These are phyloP conservation scores for Argyrosomus regius DNA, from an alignment of 2,797 vertebrate genomes.

Conservation along the genomic window DNA sequence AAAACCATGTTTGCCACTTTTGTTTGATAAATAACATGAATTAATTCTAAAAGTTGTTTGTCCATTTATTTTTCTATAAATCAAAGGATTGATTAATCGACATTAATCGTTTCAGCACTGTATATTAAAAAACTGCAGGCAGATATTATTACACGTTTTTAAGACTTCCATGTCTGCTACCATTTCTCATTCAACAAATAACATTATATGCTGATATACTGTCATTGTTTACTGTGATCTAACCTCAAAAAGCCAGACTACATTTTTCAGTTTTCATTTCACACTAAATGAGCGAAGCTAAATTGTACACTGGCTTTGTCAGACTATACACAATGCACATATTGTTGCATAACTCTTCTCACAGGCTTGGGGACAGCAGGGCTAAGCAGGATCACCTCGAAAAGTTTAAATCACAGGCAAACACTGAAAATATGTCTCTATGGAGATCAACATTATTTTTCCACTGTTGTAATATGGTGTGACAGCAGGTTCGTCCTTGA, in stretches of 20 bases:
- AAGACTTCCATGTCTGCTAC: neutral
- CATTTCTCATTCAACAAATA: neutral
- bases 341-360: conserved; percentile 58
- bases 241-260: neutral
- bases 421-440: neutral
- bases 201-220: neutral
- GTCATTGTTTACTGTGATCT: conserved; percentile 2
- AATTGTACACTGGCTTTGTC: conserved; percentile 47
- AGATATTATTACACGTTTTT: neutral
- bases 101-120: neutral
- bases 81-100: neutral
- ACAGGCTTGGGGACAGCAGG: conserved; percentile 14
- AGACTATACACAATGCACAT: conserved; percentile 59
- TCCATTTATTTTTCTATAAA: neutral
- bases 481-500: conserved; percentile 20
- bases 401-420: neutral
- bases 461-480: conserved; percentile 21
- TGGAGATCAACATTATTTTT: conserved; percentile 17
- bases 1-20: neutral
- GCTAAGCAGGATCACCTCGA: conserved; percentile 23
- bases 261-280: conserved; percentile 20
- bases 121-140: neutral
- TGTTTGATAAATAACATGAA: neutral
- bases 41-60: no score
- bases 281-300: conserved; percentile 13